These are phyloP conservation scores for Pheosia gnoma DNA, from an alignment of 2,888 invertebrate species.

Conservation along the genomic window DNA sequence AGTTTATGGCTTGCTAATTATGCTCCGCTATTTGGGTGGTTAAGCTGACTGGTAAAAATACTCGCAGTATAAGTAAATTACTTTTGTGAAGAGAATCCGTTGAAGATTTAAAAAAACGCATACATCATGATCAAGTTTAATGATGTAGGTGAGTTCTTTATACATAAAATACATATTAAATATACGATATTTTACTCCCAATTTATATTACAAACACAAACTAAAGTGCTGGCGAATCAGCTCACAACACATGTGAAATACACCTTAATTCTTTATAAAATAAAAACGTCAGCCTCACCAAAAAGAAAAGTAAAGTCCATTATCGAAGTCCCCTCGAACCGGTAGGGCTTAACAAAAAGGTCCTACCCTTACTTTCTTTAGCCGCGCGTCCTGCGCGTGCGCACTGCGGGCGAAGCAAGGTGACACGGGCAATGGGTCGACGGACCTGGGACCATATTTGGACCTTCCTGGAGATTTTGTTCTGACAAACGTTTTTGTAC, in stretches of 20 bases:
- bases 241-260: neutral
- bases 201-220: too few species aligned
- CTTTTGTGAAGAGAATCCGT: too few species aligned
- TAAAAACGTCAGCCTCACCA: constrained; percentile 3
- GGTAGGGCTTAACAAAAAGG: constrained; percentile 34
- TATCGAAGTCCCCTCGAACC: constrained; percentile 6
- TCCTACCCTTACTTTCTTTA: constrained; percentile 30
- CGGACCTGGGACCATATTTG: constrained; percentile 58
- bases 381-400: constrained; percentile 2
- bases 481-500: neutral
- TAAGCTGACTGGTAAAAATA: neutral
- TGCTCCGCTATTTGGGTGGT: constrained; percentile 19
- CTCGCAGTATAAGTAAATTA: neutral
- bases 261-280: neutral
- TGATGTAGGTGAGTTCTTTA: too few species aligned
- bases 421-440: constrained; percentile 53
- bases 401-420: constrained; percentile 40
- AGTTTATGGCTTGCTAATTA: constrained; percentile 1
- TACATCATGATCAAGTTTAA: too few species aligned
- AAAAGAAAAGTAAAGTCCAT: constrained; percentile 32
- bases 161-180: too few species aligned
- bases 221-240: too few species aligned
- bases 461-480: constrained; percentile 11
- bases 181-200: too few species aligned
- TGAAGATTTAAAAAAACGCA: too few species aligned